Percentiles rank a stretch among this genome's conserved stretches.
Evolutionary conservation across 53 echinoderm and acorn worm genomes (phyloP).

Genomic region (Hippasteria phrygiana): DNA sequence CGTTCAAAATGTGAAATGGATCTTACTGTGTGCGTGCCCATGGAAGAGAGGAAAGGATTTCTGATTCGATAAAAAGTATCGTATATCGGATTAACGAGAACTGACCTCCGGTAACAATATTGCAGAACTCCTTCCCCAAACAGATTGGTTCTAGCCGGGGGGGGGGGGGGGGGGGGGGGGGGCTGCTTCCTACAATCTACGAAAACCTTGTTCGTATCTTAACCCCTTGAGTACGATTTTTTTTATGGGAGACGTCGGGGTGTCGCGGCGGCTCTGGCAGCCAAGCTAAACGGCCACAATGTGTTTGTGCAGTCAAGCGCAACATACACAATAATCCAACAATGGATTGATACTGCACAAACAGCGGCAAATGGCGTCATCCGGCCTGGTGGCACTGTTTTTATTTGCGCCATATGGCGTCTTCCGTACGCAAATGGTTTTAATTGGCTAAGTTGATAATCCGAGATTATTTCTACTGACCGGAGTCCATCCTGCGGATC

Average conservation of each 20-base stretch:
- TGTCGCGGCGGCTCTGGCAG: too few relatives aligned
- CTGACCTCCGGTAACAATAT: conserved; percentile 10
- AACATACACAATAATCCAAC: too few relatives aligned
- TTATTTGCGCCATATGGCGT: too few relatives aligned
- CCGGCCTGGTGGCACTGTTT: too few relatives aligned
- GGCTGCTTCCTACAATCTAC: neutral
- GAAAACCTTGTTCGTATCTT: conserved; percentile 18
- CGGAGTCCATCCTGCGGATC: neutral
- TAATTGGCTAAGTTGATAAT: conserved; percentile 33
- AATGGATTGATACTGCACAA: too few relatives aligned
- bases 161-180: neutral
- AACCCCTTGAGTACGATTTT: too few relatives aligned
- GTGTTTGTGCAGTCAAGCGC: too few relatives aligned
- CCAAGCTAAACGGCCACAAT: too few relatives aligned
- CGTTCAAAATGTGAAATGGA: neutral
- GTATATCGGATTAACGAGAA: conserved; percentile 22
- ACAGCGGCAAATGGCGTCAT: too few relatives aligned
- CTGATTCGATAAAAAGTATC: conserved; percentile 4
- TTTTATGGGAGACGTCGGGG: too few relatives aligned
- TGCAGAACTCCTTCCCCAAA: neutral
- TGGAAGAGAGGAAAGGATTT: neutral
- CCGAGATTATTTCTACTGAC: conserved; percentile 24
- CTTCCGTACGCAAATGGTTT: neutral
- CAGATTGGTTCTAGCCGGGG: neutral
- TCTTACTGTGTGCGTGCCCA: neutral